Conservation (phyloP, 1,140 invertebrate species). For the Drosophila ananassae region DNA sequence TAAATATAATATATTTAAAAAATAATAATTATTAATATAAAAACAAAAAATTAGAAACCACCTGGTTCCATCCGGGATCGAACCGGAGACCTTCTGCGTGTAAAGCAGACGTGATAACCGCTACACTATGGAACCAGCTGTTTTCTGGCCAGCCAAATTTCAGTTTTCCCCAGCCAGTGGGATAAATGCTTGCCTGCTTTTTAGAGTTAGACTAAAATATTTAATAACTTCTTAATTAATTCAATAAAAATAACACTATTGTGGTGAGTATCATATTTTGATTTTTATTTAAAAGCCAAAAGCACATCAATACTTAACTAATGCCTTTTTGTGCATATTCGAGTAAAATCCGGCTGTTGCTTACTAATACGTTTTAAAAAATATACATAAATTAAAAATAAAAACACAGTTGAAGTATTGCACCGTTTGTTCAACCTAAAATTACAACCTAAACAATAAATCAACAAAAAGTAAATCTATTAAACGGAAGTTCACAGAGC, state of each 20-base stretch:
- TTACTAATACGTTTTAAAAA: slow-evolving; percentile 49
- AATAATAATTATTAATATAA: background rate
- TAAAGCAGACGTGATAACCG: slow-evolving; percentile 88
- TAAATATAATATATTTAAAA: background rate
- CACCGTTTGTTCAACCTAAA: slow-evolving; percentile 70
- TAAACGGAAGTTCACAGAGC: slow-evolving; percentile 53
- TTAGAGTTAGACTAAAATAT: background rate
- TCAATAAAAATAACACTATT: background rate
- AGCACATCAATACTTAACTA: slow-evolving; percentile 55
- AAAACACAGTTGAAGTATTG: slow-evolving; percentile 62
- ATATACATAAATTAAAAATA: slow-evolving; percentile 49
- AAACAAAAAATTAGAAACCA: background rate
- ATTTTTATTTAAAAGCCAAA: slow-evolving; percentile 70
- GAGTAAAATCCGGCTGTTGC: slow-evolving; percentile 48
- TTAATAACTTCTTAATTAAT: background rate
- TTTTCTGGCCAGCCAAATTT: background rate
- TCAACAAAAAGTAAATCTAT: slow-evolving; percentile 60
- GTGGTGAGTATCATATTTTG: slow-evolving; percentile 43
- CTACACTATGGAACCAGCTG: slow-evolving; percentile 85
- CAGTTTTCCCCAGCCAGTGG: slow-evolving; percentile 44
- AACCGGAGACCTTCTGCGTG: slow-evolving; percentile 87
- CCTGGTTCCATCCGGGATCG: slow-evolving; percentile 46
- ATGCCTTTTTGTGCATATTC: slow-evolving; percentile 40
- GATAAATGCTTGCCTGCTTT: slow-evolving; percentile 14
- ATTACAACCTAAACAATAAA: slow-evolving; percentile 60